Conservation (phyloP, 23 tunicate genomes). For the Corella eumyota region DNA sequence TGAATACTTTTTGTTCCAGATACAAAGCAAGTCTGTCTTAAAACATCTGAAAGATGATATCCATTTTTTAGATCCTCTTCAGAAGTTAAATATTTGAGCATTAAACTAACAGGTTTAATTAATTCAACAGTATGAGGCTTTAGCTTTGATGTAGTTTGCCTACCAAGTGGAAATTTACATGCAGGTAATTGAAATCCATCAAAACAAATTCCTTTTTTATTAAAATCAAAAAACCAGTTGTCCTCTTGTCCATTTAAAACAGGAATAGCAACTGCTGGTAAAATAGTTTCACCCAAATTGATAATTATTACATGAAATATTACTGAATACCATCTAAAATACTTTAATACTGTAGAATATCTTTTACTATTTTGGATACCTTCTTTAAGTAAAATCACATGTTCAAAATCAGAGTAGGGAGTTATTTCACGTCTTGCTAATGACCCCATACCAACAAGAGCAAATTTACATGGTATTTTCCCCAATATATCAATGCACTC, state of each 20-base stretch:
- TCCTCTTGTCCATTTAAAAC: too few relatives aligned
- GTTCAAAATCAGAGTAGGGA: constrained; percentile 26
- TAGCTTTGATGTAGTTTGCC: constrained; percentile 4
- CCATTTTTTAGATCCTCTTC: constrained; percentile 17
- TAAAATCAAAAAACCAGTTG: constrained; percentile 19
- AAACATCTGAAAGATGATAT: constrained; percentile 15
- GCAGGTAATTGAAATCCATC: constrained; percentile 15
- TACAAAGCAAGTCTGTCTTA: constrained; percentile 26
- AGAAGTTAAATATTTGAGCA: constrained; percentile 12
- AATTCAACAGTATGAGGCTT: constrained; percentile 12
- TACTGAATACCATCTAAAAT: constrained; percentile 23
- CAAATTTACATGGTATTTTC: constrained; percentile 9
- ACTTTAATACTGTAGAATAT: background rate
- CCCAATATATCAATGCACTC: too few relatives aligned
- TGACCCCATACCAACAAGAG: constrained; percentile 24
- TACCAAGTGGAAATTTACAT: constrained; percentile 18
- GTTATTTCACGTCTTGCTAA: constrained; percentile 19
- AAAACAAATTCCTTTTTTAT: constrained; percentile 11
- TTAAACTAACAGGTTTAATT: constrained; percentile 14
- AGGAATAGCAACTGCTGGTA: too few relatives aligned
- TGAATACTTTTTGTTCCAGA: constrained; percentile 11
- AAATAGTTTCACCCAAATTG: constrained; percentile 16
- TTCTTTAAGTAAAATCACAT: constrained; percentile 13
- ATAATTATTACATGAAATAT: constrained; percentile 18
- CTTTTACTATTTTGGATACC: background rate